Evolutionary conservation across 2,888 invertebrate genomes (phyloP).

Genomic region (Eledona agricola): DNA sequence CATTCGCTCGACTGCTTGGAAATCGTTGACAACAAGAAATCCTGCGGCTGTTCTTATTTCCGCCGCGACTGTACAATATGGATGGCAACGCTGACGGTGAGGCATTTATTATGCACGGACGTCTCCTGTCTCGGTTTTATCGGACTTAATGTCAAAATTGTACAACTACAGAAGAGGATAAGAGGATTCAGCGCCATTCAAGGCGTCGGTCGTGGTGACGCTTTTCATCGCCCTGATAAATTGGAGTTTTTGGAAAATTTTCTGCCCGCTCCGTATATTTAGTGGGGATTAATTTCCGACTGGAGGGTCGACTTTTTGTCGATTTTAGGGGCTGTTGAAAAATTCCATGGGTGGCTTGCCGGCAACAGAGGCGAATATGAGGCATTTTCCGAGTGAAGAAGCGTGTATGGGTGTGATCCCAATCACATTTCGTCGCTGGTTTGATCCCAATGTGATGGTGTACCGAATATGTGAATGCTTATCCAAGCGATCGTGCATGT

Average conservation of each 20-base stretch:
- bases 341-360: slow-evolving; percentile 9
- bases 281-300: too few species aligned
- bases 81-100: slow-evolving; percentile 13
- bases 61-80: slow-evolving; percentile 6
- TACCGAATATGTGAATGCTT: slow-evolving; percentile 47
- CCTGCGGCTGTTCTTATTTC: slow-evolving; percentile 9
- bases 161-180: not conserved
- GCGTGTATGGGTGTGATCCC: slow-evolving; percentile 47
- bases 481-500: slow-evolving; percentile 49
- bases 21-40: slow-evolving; percentile 9
- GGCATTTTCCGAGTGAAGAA: slow-evolving; percentile 32
- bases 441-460: slow-evolving; percentile 48
- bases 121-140: slow-evolving; percentile 19
- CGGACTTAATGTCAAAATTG: slow-evolving; percentile 18
- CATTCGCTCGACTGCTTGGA: slow-evolving; percentile 2
- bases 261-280: too few species aligned
- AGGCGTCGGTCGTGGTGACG: too few species aligned
- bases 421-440: slow-evolving; percentile 53
- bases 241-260: too few species aligned
- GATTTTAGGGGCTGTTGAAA: too few species aligned
- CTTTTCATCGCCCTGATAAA: too few species aligned
- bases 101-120: slow-evolving; percentile 23
- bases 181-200: slow-evolving; percentile 1
- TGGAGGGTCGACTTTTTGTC: too few species aligned
- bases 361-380: slow-evolving; percentile 11